Base-by-base conservation (phyloP, 2,888 invertebrate genomes). In the Dorcus hopei region DNA sequence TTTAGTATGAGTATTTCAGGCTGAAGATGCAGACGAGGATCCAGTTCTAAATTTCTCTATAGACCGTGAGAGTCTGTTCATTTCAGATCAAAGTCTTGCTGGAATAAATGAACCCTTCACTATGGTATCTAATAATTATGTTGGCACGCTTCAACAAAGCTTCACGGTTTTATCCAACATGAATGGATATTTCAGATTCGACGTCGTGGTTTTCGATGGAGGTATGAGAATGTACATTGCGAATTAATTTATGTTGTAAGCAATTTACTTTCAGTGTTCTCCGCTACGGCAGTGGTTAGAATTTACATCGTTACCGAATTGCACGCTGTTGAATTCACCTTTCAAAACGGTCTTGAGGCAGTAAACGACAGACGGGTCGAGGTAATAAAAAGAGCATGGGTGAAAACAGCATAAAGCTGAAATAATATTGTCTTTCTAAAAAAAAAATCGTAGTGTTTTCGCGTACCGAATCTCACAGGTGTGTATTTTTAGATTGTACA, bases 171-270 rank as follows among this genome's bases (percentile, higher is more conserved):
- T 80, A 1, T 72, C 75, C 6, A 76, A 78, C 53, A 86, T 86
- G 85, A 79, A 79, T 26, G 88, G 88, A 58, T 84, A 82, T 78
- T 85, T 87, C 68, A 79, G 79, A 64, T 86, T 87, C 64, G 64
- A 80, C 40, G 79, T 85, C 8, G 63, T 74, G 1, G 87, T 85
- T 5, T 73, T 73, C 3, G 88, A 87, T 68, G 66, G 79, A 58
- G 78, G 83, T 83, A 73, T 67, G 23, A 49, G 40, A 33, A 23
- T 38, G 14, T n/a, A 52, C 11, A 49, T 9, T 38, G 8, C 42
- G n/a, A 9, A 55, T 38, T 40, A n/a, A 43, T 26, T 53, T 58
- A 38, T 38, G 8, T 26, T 45, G 11, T 7, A 38, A 9, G 26
- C 47, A 41, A 41, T 53, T 42, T 42, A 9, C 26, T 51, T 59